These are phyloP conservation scores for Apus apus DNA, from an alignment of 2,113 vertebrate species.

Conservation along the genomic window DNA sequence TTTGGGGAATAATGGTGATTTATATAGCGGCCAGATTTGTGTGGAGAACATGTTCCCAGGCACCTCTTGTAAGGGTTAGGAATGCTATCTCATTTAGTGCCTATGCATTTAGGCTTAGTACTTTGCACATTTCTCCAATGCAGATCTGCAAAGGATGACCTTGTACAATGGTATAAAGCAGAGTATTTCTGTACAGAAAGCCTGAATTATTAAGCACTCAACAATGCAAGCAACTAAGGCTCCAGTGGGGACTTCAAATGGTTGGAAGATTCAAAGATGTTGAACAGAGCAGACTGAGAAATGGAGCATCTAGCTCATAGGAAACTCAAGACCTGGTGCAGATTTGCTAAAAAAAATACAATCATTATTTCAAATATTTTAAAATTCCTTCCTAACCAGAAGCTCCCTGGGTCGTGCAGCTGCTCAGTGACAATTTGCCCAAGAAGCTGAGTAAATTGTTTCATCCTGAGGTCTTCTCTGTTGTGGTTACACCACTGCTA, in stretches of 20 bases:
- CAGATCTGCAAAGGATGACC: not conserved
- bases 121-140: not conserved
- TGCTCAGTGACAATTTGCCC: slow-evolving; percentile 21
- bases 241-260: not conserved
- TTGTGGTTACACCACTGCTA: slow-evolving; percentile 24
- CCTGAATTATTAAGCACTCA: not conserved
- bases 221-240: not conserved
- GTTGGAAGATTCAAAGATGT: not conserved
- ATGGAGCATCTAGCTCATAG: not conserved
- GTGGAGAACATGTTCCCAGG: not conserved
- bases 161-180: not conserved
- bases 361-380: not conserved
- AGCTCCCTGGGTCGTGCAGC: not conserved
- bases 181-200: not conserved
- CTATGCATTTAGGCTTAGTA: not conserved
- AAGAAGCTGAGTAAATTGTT: slow-evolving; percentile 18
- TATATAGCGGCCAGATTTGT: accelerated
- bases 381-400: slow-evolving; percentile 37
- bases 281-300: not conserved
- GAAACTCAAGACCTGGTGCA: not conserved
- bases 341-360: not conserved
- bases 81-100: not conserved
- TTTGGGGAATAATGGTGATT: not conserved
- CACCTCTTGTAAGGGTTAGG: not conserved
- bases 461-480: slow-evolving; percentile 19